Base-by-base conservation (phyloP, 2,888 invertebrate species). In the Podabrus alpinus region DNA sequence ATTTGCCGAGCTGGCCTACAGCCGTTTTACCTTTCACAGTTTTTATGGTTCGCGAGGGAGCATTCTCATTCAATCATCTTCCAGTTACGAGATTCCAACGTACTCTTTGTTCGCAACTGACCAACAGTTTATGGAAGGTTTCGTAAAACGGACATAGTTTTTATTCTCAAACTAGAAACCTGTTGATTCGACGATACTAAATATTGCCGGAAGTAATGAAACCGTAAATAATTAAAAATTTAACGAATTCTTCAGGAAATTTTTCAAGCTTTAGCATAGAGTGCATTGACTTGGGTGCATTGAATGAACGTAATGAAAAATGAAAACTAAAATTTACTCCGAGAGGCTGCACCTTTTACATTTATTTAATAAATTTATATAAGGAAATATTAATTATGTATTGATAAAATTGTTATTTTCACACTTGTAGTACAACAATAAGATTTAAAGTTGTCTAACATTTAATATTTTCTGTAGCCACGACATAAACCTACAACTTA, bases 1-100 rank as follows among this genome's bases (percentile, higher is more conserved):
- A n/a, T n/a, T n/a, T n/a, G n/a, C n/a, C n/a, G n/a, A n/a, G n/a
- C n/a, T n/a, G n/a, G n/a, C n/a, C n/a, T n/a, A n/a, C n/a, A n/a
- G n/a, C 21, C 59, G 71, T 67, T 67, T 71, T 67, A 71, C 71
- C 71, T 71, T 71, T 71, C 71, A 60, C 71, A 60, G 60, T 71
- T 71, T 71, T 67, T 71, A 71, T 60, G 59, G 16, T 60, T 60
- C 71, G 15, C 71, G 17, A 25, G 71, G 71, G 71, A 71, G 24
- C 66, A 25, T 29, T 71, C 67, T 59, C 15, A 67, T 71, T 71
- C 71, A 71, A 71, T 71, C 59, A 59, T 71, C 71, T 71, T 67
- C 60, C 21, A 60, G 71, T 71, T 71, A 71, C 24, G 67, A 66
- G 66, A 25, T 25, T 71, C 66, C 59, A 45, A 66, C 59, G 59